Conservation (phyloP, 2,888 invertebrate species). For the Dicyrtomina minuta region DNA sequence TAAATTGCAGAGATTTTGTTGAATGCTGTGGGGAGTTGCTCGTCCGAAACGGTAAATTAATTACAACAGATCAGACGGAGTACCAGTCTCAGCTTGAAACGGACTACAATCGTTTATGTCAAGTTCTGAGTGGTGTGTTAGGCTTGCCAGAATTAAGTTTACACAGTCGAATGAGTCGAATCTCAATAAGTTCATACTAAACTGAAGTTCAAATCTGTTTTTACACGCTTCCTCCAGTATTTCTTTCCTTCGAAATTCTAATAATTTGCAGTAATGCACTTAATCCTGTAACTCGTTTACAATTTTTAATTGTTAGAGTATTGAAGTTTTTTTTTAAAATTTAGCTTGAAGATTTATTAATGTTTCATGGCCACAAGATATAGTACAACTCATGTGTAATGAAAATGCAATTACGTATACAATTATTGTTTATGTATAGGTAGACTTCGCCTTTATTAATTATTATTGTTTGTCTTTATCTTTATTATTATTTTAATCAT, state of each 20-base stretch:
- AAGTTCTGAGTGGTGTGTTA: slow-evolving; percentile 48
- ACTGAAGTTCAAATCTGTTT: slow-evolving; percentile 6
- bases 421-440: background rate
- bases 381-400: slow-evolving; percentile 3
- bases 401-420: background rate
- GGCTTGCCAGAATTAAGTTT: slow-evolving; percentile 48
- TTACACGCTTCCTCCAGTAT: background rate
- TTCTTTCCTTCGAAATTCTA: too few relatives aligned
- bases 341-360: too few relatives aligned
- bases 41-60: slow-evolving; percentile 52
- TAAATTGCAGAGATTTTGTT: slow-evolving; percentile 50
- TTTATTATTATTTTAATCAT: too few relatives aligned
- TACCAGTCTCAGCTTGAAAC: slow-evolving; percentile 51
- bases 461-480: too few relatives aligned
- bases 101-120: slow-evolving; percentile 49
- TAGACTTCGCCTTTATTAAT: too few relatives aligned
- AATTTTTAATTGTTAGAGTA: too few relatives aligned
- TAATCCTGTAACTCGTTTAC: too few relatives aligned
- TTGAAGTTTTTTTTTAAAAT: too few relatives aligned
- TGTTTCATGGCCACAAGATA: background rate
- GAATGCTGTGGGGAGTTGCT: slow-evolving; percentile 53
- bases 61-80: slow-evolving; percentile 50
- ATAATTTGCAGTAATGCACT: too few relatives aligned
- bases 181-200: slow-evolving; percentile 53
- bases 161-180: slow-evolving; percentile 52